phyloP scores from a whole-genome alignment of 2,888 invertebrate genomes.

The Hoplodrina ambigua region DNA sequence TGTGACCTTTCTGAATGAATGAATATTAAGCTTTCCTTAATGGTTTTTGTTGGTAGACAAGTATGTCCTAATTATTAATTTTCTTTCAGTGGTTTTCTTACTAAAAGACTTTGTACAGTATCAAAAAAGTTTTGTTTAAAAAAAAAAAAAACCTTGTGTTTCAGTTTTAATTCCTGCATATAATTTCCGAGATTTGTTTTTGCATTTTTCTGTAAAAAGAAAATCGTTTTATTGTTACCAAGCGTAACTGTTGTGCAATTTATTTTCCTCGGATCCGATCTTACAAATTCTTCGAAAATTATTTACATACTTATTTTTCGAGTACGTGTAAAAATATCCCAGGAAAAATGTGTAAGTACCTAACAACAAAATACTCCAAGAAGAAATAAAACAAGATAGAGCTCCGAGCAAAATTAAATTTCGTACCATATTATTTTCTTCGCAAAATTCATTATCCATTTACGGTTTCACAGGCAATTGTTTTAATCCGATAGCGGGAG shows the following conservation, averaged over 20 bases:
- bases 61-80: too few species aligned
- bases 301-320: too few species aligned
- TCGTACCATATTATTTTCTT: slow-evolving; percentile 86
- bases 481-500: slow-evolving; percentile 89
- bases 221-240: not conserved
- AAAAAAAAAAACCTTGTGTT: not conserved
- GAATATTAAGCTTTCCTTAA: too few species aligned
- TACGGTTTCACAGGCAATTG: slow-evolving; percentile 89
- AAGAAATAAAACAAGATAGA: slow-evolving; percentile 57
- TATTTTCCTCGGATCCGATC: not conserved
- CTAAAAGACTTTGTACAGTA: too few species aligned
- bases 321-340: too few species aligned
- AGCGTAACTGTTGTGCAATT: not conserved
- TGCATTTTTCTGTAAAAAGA: not conserved
- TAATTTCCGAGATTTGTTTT: too few species aligned
- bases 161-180: not conserved
- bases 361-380: slow-evolving; percentile 47
- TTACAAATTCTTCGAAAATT: slow-evolving; percentile 1
- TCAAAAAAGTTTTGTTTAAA: too few species aligned
- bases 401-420: slow-evolving; percentile 79
- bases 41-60: too few species aligned
- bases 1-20: too few species aligned
- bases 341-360: slow-evolving; percentile 4
- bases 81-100: too few species aligned
- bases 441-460: slow-evolving; percentile 89